Percentiles rank a stretch among this genome's conserved stretches.
Conservation (phyloP, 2,797 vertebrate species). For the Chiloscyllium punctatum region DNA sequence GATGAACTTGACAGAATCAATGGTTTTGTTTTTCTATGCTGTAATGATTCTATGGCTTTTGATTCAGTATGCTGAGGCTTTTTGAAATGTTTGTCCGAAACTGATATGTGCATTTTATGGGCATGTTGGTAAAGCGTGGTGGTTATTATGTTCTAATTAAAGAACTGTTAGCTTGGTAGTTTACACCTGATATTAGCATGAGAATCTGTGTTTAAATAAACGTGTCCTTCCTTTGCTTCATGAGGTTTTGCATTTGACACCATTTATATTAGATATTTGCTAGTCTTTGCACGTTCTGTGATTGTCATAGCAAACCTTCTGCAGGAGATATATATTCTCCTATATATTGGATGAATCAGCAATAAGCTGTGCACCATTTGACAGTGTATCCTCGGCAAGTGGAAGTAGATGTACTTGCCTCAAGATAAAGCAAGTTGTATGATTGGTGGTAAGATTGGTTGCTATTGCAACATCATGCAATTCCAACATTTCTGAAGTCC, state of each 20-base stretch:
- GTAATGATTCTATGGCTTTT: too few relatives aligned
- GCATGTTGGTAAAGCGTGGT: neutral
- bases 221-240: neutral
- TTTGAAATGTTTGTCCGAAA: neutral
- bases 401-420: neutral
- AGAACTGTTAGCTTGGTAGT: neutral
- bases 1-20: too few relatives aligned
- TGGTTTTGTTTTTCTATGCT: too few relatives aligned
- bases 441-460: neutral
- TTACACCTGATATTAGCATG: neutral
- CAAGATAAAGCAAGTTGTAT: neutral
- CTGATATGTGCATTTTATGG: neutral
- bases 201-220: neutral
- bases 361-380: neutral
- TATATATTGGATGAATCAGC: neutral
- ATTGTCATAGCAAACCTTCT: neutral
- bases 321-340: neutral
- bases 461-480: neutral
- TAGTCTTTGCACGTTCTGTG: neutral
- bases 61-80: neutral
- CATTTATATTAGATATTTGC: neutral
- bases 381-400: neutral
- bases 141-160: neutral
- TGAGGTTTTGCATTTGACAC: neutral
- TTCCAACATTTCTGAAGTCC: neutral